These are phyloP conservation scores for Rallus limicola DNA, from an alignment of 2,113 vertebrate species.

Conservation along the genomic window DNA sequence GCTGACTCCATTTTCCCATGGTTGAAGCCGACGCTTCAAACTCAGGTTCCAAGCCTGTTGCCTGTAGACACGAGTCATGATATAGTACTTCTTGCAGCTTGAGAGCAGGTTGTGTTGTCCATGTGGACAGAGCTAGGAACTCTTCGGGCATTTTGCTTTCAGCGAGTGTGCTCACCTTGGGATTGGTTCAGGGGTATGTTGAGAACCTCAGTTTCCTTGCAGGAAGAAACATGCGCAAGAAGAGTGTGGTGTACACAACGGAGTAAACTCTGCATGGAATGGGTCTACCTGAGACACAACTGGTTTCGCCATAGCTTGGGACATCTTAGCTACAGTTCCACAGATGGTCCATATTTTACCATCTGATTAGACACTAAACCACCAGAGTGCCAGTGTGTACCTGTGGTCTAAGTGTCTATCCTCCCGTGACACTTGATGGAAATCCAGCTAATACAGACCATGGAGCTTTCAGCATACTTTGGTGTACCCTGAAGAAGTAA, in stretches of 20 bases:
- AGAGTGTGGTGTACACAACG: not conserved
- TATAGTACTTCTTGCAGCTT: not conserved
- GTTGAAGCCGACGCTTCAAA: not conserved
- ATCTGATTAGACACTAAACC: not conserved
- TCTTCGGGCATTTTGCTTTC: not conserved
- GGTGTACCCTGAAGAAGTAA: not conserved
- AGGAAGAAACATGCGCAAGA: not conserved
- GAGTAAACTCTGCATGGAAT: not conserved
- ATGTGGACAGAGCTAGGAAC: not conserved
- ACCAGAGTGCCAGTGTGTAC: rapidly evolving
- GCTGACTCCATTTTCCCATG: not conserved
- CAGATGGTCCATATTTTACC: not conserved
- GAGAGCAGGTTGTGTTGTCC: not conserved
- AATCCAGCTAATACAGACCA: not conserved
- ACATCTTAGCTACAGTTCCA: not conserved
- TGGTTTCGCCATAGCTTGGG: not conserved
- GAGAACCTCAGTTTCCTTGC: not conserved
- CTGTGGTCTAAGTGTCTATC: not conserved
- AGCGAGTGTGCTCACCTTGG: not conserved
- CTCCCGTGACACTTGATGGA: not conserved
- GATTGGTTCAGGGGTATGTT: not conserved
- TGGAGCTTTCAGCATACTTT: not conserved
- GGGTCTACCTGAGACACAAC: not conserved
- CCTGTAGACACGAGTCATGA: not conserved
- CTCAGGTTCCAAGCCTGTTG: not conserved